A percentile compares a stretch with the other conserved stretches of the same genome.
phyloP scores from a whole-genome alignment of 2,113 vertebrate genomes.

The Erinaceus europaeus region DNA sequence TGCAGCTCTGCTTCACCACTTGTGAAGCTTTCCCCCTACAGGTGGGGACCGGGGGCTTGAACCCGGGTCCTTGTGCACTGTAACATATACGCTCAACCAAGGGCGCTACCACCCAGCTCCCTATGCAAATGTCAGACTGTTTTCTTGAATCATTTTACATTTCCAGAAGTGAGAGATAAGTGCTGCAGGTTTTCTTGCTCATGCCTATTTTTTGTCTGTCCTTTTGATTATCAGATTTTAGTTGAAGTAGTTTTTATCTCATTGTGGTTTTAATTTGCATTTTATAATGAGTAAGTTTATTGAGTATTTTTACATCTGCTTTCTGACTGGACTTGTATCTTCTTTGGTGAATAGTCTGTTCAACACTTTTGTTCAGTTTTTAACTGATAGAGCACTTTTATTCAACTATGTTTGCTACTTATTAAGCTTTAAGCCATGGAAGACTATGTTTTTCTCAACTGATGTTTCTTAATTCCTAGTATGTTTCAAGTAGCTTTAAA shows the following conservation, averaged over 20 bases:
- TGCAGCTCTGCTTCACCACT: no score
- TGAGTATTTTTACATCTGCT: neutral
- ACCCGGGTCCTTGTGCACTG: no score
- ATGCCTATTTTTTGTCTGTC: neutral
- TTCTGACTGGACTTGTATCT: neutral
- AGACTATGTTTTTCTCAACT: neutral
- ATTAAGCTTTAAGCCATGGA: neutral
- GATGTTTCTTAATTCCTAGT: slow-evolving; percentile 18
- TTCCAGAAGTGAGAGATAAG: neutral
- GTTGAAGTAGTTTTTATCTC: neutral
- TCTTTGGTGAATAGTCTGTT: neutral
- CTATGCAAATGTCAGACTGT: no score
- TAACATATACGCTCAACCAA: no score
- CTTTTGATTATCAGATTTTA: neutral
- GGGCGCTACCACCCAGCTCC: no score
- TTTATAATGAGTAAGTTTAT: neutral
- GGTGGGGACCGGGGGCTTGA: no score
- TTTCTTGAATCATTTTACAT: neutral
- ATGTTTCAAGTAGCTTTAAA: slow-evolving; percentile 24
- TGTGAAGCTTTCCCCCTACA: no score
- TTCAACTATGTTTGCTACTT: neutral
- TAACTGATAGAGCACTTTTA: neutral
- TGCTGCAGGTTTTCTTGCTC: no score
- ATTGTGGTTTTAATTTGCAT: neutral
- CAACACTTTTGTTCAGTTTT: neutral